Conservation (phyloP, 1,140 invertebrate species). For the Zaprionus tsacasi region DNA sequence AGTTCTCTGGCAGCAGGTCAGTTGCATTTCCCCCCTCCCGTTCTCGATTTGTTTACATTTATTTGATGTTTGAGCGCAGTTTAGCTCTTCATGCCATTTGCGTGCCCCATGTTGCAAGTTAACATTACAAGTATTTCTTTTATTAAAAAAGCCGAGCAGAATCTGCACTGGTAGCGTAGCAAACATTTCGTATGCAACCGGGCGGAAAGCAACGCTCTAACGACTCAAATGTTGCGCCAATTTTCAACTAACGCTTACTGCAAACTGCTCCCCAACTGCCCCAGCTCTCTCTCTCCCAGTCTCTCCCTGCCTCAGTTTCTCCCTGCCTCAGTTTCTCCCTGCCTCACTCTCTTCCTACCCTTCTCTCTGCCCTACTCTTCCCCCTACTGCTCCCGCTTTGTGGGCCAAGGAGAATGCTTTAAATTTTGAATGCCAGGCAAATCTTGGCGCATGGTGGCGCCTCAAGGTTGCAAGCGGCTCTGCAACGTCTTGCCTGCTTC, state of each 20-base stretch:
- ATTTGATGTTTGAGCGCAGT: constrained; percentile 13
- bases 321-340: background rate
- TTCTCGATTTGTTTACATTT: constrained; percentile 25
- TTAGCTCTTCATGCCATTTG: constrained; percentile 30
- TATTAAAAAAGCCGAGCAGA: constrained; percentile 29
- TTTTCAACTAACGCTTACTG: constrained; percentile 33
- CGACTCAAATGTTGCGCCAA: constrained; percentile 47
- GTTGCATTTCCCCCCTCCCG: background rate
- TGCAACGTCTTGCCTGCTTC: background rate
- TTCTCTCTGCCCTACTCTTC: background rate
- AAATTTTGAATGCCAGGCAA: constrained; percentile 46
- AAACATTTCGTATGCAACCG: constrained; percentile 49
- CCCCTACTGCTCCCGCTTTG: background rate
- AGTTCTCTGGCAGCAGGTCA: background rate
- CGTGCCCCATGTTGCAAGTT: constrained; percentile 13
- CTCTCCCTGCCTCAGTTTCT: background rate
- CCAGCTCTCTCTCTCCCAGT: background rate
- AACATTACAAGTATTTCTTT: constrained; percentile 21
- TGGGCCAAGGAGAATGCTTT: constrained; percentile 15
- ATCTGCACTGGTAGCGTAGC: constrained; percentile 17
- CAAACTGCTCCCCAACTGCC: constrained; percentile 9
- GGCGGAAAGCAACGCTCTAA: constrained; percentile 53
- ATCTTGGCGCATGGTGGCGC: constrained; percentile 36
- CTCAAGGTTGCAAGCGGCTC: constrained; percentile 17
- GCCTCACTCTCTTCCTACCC: background rate